phyloP scores from a whole-genome alignment of 2,888 invertebrate species.

The Exocentrus adspersus region DNA sequence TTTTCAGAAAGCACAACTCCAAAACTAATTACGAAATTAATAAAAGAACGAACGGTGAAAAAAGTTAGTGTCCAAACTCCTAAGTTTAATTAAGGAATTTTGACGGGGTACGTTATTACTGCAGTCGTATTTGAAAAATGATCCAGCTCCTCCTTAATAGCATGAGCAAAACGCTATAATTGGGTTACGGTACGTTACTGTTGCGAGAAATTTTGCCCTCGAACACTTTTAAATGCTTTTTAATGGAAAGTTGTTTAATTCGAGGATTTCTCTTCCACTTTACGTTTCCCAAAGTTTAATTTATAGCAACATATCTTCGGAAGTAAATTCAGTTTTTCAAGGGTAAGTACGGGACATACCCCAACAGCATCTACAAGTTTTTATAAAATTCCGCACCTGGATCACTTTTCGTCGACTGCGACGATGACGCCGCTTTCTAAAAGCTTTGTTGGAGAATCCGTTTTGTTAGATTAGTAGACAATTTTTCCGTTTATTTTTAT shows the following conservation, averaged over 20 bases:
- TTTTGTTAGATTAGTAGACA: too few relatives aligned
- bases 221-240: constrained; percentile 12
- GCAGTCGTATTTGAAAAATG: constrained; percentile 40
- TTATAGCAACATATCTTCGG: too few relatives aligned
- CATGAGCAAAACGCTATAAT: constrained; percentile 28
- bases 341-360: too few relatives aligned
- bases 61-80: constrained; percentile 41
- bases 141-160: constrained; percentile 31
- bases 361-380: too few relatives aligned
- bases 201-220: background rate
- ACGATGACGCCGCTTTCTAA: too few relatives aligned
- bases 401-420: too few relatives aligned
- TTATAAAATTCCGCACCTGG: too few relatives aligned
- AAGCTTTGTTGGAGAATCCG: too few relatives aligned
- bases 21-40: constrained; percentile 45
- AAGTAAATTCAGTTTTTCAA: too few relatives aligned
- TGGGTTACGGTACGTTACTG: constrained; percentile 28
- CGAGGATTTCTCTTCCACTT: background rate
- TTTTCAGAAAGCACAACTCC: constrained; percentile 37
- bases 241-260: background rate
- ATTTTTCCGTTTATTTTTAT: too few relatives aligned
- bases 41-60: constrained; percentile 40
- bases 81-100: constrained; percentile 47
- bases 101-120: constrained; percentile 37
- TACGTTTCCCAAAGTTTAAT: background rate